Evolutionary conservation across 2,888 invertebrate genomes (phyloP).

Genomic region (Hydrotaea cyrtoneurina): DNA sequence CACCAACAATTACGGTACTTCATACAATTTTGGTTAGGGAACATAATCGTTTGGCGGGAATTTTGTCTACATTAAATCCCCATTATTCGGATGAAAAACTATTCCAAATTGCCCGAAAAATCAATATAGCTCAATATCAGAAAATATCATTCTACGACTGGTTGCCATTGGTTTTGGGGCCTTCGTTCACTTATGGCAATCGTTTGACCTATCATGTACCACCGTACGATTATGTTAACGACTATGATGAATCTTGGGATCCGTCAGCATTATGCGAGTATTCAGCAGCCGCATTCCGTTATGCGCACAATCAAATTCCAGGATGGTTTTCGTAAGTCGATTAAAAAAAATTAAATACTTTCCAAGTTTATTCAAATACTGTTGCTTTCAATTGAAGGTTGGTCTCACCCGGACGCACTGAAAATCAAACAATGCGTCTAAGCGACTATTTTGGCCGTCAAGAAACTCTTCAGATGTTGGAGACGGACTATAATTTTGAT

Average conservation of each 20-base stretch:
- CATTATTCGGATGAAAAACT: constrained; percentile 81
- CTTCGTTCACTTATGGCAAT: constrained; percentile 71
- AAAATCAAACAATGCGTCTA: constrained; percentile 74
- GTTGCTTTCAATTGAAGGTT: constrained; percentile 67
- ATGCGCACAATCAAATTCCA: constrained; percentile 83
- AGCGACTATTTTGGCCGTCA: constrained; percentile 73
- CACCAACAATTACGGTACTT: constrained; percentile 78
- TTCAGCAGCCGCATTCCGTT: constrained; percentile 84
- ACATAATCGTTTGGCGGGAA: constrained; percentile 81
- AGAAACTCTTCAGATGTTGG: constrained; percentile 74
- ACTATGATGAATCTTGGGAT: constrained; percentile 82
- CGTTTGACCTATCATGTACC: constrained; percentile 71
- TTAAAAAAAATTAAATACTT: background rate
- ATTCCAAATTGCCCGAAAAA: constrained; percentile 81
- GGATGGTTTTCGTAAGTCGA: constrained; percentile 80
- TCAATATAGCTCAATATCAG: constrained; percentile 81
- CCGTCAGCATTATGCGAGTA: constrained; percentile 83
- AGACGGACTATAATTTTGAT: constrained; percentile 83
- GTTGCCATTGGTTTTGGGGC: constrained; percentile 80
- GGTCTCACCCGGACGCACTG: constrained; percentile 71
- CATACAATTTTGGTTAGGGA: constrained; percentile 81
- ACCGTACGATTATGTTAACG: constrained; percentile 78
- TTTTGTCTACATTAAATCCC: constrained; percentile 80
- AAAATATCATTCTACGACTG: constrained; percentile 82
- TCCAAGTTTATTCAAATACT: background rate